Conservation (phyloP, 2,888 invertebrate species). For the Phrixothrix hirtus region DNA sequence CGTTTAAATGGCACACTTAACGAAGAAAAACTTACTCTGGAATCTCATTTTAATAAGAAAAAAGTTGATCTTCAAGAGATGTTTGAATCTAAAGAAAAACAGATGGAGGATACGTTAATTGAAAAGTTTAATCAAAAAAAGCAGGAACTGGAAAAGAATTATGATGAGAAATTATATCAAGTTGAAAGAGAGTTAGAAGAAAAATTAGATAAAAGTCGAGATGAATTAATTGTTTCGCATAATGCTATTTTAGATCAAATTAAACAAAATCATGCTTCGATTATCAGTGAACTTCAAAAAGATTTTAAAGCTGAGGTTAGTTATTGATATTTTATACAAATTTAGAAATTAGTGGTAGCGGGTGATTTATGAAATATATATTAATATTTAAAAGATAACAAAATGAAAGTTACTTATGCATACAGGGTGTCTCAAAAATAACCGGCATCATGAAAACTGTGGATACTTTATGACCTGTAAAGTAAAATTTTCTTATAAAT, state of each 20-base stretch:
- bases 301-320: slow-evolving; percentile 68
- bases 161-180: slow-evolving; percentile 58
- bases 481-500: no score
- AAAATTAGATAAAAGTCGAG: slow-evolving; percentile 56
- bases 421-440: no score
- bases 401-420: no score
- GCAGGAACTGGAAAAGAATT: slow-evolving; percentile 57
- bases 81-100: slow-evolving; percentile 43
- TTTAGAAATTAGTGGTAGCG: no score
- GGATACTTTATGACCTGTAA: no score
- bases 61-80: slow-evolving; percentile 50
- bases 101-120: slow-evolving; percentile 50
- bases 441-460: no score
- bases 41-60: slow-evolving; percentile 58
- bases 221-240: slow-evolving; percentile 61
- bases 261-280: slow-evolving; percentile 62
- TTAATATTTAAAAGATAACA: no score
- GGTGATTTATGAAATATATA: no score
- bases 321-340: no score
- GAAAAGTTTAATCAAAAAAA: slow-evolving; percentile 48
- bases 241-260: slow-evolving; percentile 60
- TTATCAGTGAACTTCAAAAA: slow-evolving; percentile 64
- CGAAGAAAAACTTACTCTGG: slow-evolving; percentile 51
- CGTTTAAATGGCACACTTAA: slow-evolving; percentile 49
- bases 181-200: slow-evolving; percentile 61